Evolutionary conservation across 2,797 vertebrate genomes (phyloP), one percentile per base, ranked within the genome.

Genomic region (Myotis myotis): DNA sequence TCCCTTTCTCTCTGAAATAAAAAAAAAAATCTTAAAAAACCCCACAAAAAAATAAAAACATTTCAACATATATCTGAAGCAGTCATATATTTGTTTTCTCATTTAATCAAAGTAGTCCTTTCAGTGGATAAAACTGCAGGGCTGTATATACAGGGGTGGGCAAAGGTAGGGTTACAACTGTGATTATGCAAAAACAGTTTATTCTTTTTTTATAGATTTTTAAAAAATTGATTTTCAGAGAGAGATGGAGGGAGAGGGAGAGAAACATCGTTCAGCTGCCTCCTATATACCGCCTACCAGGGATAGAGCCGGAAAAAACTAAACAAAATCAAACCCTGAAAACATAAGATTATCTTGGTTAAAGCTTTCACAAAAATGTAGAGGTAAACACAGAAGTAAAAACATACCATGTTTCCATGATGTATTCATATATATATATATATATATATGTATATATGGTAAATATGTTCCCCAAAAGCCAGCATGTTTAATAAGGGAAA

Each of bases 61-160:
- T 74, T 49, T 87, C 51, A 36, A 25, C 51, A 51, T 19, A 1
- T 28, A 91, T 53, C 28, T 74, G 44, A 97, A 49, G 49, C 41
- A 92, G 44, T 91, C 30, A 85, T 22, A 28, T 23, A 89, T 4
- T 3, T 84, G 28, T 41, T 94, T 86, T 89, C 91, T 78, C 19
- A 91, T 62, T 86, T 96, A 87, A 87, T 47, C 25, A 74, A 90
- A 71, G 36, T 10, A 93, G 53, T 70, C 12, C 55, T 71, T 85
- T 82, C 38, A 95, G 17, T 20, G 60, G 36, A 64, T 22, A 83
- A 68, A 92, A 91, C 2, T 86, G n/a, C 28, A 88, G 55, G 22
- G n/a, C 25, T 41, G 51, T 11, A 30, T 0, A 68, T 33, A 33
- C n/a, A 66, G 28, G 60, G 25, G 60, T 30, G 12, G 60, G 60